Evolutionary conservation across 1,140 invertebrate genomes (phyloP).

Genomic region (Diplogasteroides magnus): DNA sequence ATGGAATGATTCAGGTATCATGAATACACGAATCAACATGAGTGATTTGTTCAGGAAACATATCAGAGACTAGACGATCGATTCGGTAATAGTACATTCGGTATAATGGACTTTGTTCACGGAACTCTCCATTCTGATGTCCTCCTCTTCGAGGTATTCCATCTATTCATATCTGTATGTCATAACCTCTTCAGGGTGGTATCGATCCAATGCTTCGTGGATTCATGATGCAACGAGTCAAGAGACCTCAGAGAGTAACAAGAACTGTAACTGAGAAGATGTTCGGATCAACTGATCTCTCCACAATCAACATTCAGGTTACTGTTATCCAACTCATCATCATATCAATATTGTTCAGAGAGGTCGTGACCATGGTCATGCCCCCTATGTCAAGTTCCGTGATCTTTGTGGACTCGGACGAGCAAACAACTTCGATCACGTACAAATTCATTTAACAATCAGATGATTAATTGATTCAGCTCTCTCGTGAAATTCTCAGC

Average conservation of each 20-base stretch:
- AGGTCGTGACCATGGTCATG: conserved; percentile 57
- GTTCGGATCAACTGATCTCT: conserved; percentile 56
- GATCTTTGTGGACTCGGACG: conserved; percentile 68
- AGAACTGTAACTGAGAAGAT: conserved; percentile 52
- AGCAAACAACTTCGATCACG: conserved; percentile 68
- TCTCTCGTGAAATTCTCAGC: conserved; percentile 48
- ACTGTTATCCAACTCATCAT: too few species aligned
- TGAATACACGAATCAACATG: neutral
- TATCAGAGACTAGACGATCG: conserved; percentile 47
- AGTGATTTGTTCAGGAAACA: conserved; percentile 38
- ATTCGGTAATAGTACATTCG: conserved; percentile 45
- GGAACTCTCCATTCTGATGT: conserved; percentile 51
- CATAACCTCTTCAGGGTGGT: conserved; percentile 38
- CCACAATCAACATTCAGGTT: conserved; percentile 56
- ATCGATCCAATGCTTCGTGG: conserved; percentile 50
- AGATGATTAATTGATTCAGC: conserved; percentile 25
- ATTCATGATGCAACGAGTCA: conserved; percentile 47
- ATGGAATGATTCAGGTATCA: conserved; percentile 60
- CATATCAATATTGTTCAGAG: conserved; percentile 43
- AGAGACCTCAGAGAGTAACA: conserved; percentile 50
- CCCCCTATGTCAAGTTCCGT: conserved; percentile 72
- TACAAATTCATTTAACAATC: conserved; percentile 47
- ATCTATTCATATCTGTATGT: neutral
- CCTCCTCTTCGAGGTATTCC: conserved; percentile 44
- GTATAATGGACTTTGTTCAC: conserved; percentile 44